A percentile compares a stretch with the other conserved stretches of the same genome.
These are phyloP conservation scores for Abscondita cerata DNA, from an alignment of 2,888 invertebrate genomes.

Conservation along the genomic window DNA sequence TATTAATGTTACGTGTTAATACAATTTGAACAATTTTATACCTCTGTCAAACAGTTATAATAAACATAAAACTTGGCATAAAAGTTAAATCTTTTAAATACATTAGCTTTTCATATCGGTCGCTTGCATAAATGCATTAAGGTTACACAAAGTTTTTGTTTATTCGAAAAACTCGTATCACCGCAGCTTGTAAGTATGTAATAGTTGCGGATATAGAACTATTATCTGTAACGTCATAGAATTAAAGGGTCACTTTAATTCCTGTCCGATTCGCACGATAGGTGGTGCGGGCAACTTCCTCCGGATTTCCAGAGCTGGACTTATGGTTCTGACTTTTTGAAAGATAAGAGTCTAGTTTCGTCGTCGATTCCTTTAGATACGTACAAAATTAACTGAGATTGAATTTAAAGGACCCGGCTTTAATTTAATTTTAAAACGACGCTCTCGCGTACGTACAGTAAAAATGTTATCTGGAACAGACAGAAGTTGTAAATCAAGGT, in stretches of 20 bases:
- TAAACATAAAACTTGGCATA: too few species aligned
- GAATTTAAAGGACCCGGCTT: slow-evolving; percentile 13
- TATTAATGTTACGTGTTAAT: too few species aligned
- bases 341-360: slow-evolving; percentile 24
- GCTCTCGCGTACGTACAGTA: slow-evolving; percentile 15
- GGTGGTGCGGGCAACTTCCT: slow-evolving; percentile 43
- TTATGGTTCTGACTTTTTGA: slow-evolving; percentile 24
- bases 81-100: too few species aligned
- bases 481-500: slow-evolving; percentile 48
- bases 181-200: slow-evolving; percentile 8
- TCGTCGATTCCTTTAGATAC: slow-evolving; percentile 6
- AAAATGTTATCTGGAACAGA: slow-evolving; percentile 46
- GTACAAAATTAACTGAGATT: slow-evolving; percentile 22
- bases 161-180: background rate
- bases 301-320: slow-evolving; percentile 44
- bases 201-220: slow-evolving; percentile 28
- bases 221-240: slow-evolving; percentile 48
- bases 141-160: too few species aligned
- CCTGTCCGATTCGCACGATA: slow-evolving; percentile 47
- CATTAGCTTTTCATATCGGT: too few species aligned
- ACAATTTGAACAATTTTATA: too few species aligned
- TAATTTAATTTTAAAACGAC: slow-evolving; percentile 36
- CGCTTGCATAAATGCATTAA: too few species aligned
- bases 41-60: too few species aligned
- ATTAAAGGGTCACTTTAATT: slow-evolving; percentile 46